These are phyloP conservation scores for Caenorhabditis briggsae DNA, from an alignment of 1,140 invertebrate species.

Conservation along the genomic window DNA sequence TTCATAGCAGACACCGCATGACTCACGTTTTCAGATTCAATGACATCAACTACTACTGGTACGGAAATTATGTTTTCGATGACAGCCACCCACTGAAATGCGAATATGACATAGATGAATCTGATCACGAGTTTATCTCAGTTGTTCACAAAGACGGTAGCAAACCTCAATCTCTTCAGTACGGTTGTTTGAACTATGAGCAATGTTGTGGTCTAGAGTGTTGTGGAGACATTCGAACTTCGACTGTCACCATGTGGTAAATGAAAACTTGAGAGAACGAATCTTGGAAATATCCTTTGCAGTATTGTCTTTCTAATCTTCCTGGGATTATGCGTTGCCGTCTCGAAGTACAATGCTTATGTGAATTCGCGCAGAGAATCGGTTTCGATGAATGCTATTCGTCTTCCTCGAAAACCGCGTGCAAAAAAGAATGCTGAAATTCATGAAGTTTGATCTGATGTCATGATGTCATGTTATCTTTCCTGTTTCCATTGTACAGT, in stretches of 20 bases:
- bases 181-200: background rate
- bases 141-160: background rate
- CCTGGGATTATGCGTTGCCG: no score
- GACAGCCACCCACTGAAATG: background rate
- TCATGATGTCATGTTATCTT: no score
- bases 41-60: constrained; percentile 23
- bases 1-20: background rate
- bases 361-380: no score
- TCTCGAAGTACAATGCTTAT: no score
- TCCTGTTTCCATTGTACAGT: no score
- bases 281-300: no score
- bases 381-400: no score
- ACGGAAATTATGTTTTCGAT: constrained; percentile 2
- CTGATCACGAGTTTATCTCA: background rate
- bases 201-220: constrained; percentile 12
- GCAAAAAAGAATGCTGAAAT: no score
- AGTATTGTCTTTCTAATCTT: no score
- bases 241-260: background rate
- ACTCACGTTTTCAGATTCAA: background rate
- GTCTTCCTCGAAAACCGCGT: no score
- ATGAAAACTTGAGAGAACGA: background rate
- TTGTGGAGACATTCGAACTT: background rate
- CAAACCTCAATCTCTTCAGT: constrained; percentile 3
- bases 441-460: no score
- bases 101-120: background rate